Evolutionary conservation across 37 sponge, comb jelly and placozoan genomes (phyloP), one percentile per base, ranked within the genome.

Genomic region (Eunapius fragilis): DNA sequence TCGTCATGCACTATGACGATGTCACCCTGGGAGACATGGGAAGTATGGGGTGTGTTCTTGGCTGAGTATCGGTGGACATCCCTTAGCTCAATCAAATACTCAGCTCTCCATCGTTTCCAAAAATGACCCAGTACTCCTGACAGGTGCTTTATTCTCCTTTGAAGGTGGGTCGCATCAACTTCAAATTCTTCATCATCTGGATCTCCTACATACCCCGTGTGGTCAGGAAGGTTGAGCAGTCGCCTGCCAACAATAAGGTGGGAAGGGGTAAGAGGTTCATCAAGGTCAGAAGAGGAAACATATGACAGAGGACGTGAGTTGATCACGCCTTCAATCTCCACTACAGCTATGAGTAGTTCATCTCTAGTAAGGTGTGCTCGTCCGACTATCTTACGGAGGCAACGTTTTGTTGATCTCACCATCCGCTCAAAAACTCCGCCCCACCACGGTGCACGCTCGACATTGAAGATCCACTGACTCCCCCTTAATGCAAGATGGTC

Each of bases 241-340:
- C 74, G 69, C 27, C 75, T 45, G 1, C 84, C 84, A 30, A 73
- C 75, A 24, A 83, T 31, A 31, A 83, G 75, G 48, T 83, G 87
- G 1, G 87, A 86, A 38, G 80, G 87, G 2, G 87, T 87, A 25
- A 87, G 81, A 23, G 87, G 81, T 50, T 87, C 87, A 9, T 87
- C 87, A 32, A 87, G 6, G 37, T 87, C 87, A 49, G 69, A 74
- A 3, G 80, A 67, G 72, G 80, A 67, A 37, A 87, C 38, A 72
- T 87, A 87, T 32, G 81, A 70, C n/a, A 80, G 72, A 50, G 81
- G 87, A 67, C 87, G 48, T n/a, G 87, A 87, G 48, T 87, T 87
- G n/a, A 87, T 68, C 14, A 87, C 81, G 28, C 50, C 48, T 35
- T 87, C 87, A 80, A 87, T 74, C 19, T 80, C 87, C 13, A 72